Percentiles rank a stretch among this genome's conserved stretches.
phyloP scores from a whole-genome alignment of 2,113 vertebrate genomes.

The Dromiciops gliroides region DNA sequence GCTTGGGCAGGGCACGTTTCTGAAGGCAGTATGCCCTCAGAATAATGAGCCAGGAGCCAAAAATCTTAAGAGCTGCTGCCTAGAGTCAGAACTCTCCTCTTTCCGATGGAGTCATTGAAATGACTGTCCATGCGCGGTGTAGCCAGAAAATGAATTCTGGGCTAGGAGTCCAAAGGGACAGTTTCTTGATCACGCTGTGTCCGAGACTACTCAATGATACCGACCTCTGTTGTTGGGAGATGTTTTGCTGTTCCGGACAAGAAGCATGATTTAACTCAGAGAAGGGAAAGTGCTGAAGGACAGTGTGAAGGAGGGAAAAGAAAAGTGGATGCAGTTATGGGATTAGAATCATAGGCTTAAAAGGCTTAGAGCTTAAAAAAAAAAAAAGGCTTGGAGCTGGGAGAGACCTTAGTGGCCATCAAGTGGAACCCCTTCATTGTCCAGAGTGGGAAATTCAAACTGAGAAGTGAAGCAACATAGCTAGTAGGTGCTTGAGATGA shows the following conservation, averaged over 20 bases:
- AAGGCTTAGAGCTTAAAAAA: no score
- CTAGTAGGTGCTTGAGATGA: not conserved
- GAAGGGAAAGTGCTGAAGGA: not conserved
- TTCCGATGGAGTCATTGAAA: slow-evolving; percentile 7
- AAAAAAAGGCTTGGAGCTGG: not conserved
- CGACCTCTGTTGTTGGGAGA: not conserved
- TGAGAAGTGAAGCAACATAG: not conserved
- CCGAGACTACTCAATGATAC: not conserved
- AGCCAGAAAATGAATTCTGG: not conserved
- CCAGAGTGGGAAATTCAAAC: not conserved
- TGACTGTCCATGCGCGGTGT: not conserved
- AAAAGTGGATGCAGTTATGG: not conserved
- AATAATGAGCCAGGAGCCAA: not conserved
- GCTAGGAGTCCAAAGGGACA: not conserved
- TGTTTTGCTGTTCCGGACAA: not conserved
- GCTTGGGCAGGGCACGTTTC: not conserved
- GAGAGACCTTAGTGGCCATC: not conserved
- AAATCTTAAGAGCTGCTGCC: slow-evolving; percentile 7
- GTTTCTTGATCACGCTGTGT: not conserved
- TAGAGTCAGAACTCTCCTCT: not conserved
- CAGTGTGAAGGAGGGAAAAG: not conserved
- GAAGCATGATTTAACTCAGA: not conserved
- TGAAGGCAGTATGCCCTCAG: not conserved
- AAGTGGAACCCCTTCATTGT: not conserved
- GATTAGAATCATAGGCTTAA: not conserved